phyloP scores from a whole-genome alignment of 1,140 invertebrate genomes.

The Psix sp. region DNA sequence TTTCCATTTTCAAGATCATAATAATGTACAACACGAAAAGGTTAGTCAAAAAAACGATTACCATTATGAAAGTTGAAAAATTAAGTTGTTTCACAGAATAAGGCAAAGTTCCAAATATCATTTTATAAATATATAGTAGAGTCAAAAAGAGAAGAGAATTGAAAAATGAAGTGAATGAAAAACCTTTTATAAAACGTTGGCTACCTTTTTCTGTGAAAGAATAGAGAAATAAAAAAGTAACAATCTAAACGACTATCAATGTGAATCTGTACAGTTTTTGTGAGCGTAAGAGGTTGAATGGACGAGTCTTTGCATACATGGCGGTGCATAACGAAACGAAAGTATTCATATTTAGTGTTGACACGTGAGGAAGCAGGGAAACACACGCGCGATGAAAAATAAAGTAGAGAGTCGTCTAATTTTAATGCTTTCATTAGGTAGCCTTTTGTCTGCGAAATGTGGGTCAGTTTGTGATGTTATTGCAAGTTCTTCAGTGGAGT shows the following conservation, averaged over 20 bases:
- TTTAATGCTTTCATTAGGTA: constrained; percentile 54
- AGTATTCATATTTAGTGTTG: constrained; percentile 5
- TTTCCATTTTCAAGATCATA: too few relatives aligned
- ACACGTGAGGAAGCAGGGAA: background rate
- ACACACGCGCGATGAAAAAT: constrained; percentile 35
- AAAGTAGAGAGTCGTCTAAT: constrained; percentile 31
- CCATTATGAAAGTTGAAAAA: too few relatives aligned
- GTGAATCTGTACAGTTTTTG: background rate
- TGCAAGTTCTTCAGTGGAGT: too few relatives aligned
- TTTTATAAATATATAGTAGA: too few relatives aligned
- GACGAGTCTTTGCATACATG: constrained; percentile 7
- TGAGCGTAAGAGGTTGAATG: constrained; percentile 8
- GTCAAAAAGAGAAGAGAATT: too few relatives aligned
- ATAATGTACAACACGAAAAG: too few relatives aligned
- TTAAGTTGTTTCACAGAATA: too few relatives aligned
- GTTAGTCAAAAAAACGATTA: too few relatives aligned
- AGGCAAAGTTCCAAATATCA: too few relatives aligned
- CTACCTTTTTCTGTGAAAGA: background rate
- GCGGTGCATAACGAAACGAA: constrained; percentile 23
- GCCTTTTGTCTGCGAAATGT: constrained; percentile 28
- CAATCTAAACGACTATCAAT: constrained; percentile 1
- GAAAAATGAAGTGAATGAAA: too few relatives aligned
- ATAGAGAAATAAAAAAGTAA: background rate
- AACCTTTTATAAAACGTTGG: too few relatives aligned
- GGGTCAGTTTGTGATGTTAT: constrained; percentile 44